Conservation (phyloP, 2,797 vertebrate species). For the Borostomias antarcticus region DNA sequence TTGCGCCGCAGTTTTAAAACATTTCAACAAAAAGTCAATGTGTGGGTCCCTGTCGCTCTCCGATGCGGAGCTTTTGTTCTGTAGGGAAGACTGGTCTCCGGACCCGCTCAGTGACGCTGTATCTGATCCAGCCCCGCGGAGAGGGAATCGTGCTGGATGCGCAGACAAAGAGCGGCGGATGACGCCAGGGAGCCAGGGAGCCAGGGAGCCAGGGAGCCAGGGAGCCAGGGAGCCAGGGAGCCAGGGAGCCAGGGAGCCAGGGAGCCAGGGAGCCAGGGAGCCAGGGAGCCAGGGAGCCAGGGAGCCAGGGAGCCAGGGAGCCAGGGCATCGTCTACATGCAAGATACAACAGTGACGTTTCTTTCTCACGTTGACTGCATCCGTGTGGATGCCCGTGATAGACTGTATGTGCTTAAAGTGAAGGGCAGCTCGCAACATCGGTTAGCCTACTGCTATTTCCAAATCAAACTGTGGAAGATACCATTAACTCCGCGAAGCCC, state of each 20-base stretch:
- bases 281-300: background rate
- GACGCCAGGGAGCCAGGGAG: slow-evolving; percentile 19
- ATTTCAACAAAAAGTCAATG: slow-evolving; percentile 60
- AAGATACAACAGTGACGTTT: too few relatives aligned
- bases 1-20: slow-evolving; percentile 62
- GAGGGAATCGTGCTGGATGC: slow-evolving; percentile 6
- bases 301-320: background rate
- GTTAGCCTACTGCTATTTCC: too few relatives aligned
- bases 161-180: slow-evolving; percentile 48
- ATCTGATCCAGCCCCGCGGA: slow-evolving; percentile 23
- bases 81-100: slow-evolving; percentile 69
- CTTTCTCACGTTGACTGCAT: background rate
- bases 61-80: slow-evolving; percentile 62
- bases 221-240: background rate
- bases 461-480: background rate
- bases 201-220: background rate
- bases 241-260: background rate
- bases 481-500: slow-evolving; percentile 28
- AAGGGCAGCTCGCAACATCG: background rate
- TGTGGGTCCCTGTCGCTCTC: background rate
- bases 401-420: background rate
- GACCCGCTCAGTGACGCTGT: slow-evolving; percentile 56
- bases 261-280: background rate
- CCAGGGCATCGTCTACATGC: slow-evolving; percentile 10
- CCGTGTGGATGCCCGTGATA: background rate